Evolutionary conservation across 2,797 vertebrate genomes (phyloP), one percentile per base, ranked within the genome.

Genomic region (Halcyon chelicuti): DNA sequence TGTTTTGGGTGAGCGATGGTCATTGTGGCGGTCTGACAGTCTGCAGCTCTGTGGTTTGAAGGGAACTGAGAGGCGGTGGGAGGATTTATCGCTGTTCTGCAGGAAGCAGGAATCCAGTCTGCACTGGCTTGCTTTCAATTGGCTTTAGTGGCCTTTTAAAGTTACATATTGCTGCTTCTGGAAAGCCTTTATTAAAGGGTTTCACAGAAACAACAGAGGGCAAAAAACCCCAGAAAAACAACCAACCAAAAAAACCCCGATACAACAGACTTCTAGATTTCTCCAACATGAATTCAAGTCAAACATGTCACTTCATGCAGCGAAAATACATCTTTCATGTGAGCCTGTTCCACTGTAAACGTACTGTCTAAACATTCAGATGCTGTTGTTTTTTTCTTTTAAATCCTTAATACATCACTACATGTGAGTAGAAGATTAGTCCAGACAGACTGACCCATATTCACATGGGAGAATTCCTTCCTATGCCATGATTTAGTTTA

Each of bases 361-460:
- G 74, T 4, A 71, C 39, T 68, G 81, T 61, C 71, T 94, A 87
- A 94, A 75, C 57, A 67, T 87, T 83, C 52, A 75, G 85, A 63
- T 68, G 21, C 15, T 28, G 44, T 20, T 44, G 44, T 21, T 21
- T 6, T 44, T 75, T 40, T 71, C 58, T 91, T 75, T 79, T 22
- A 77, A 93, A 96, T 94, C 91, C 80, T 35, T 89, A 93, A 81
- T 94, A 91, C 94, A 47, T 62, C 28, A 77, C 91, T 42, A 20
- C 47, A 63, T 72, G 80, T 31, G 75, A 94, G 79, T n/a, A 76
- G 58, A 74, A 82, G 88, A 95, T 97, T 95, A 96, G 75, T 47
- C 71, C 79, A 86, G 84, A 88, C 74, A 75, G 90, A 72, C 74
- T 88, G 93, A 94, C 90, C 78, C 62, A 74, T n/a, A 78, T 74